Evolutionary conservation across 2,797 vertebrate species (phyloP).

Genomic region (Telmatherina bonti): DNA sequence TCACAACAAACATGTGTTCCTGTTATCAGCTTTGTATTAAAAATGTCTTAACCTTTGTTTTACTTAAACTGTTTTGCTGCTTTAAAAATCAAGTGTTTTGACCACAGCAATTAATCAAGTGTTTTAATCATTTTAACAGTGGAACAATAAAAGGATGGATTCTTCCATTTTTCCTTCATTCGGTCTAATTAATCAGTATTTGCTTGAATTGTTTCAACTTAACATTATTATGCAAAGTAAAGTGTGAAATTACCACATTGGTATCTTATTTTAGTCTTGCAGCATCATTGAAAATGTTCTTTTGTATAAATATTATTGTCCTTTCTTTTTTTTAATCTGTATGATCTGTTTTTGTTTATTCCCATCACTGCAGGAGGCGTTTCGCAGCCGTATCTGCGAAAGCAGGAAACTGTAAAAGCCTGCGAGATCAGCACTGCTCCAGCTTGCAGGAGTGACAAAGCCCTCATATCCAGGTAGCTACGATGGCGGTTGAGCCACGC

Average conservation of each 20-base stretch:
- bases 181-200: slow-evolving; percentile 31
- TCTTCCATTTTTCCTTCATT: slow-evolving; percentile 14
- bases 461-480: slow-evolving; percentile 76
- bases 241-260: slow-evolving; percentile 24
- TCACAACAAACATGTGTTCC: slow-evolving; percentile 38
- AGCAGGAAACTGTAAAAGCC: slow-evolving; percentile 61
- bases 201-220: slow-evolving; percentile 35
- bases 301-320: slow-evolving; percentile 30
- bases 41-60: not conserved
- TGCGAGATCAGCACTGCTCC: slow-evolving; percentile 66
- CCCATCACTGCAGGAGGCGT: slow-evolving; percentile 38
- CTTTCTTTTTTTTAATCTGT: not conserved
- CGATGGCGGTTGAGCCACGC: slow-evolving; percentile 54
- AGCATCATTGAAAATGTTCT: slow-evolving; percentile 10
- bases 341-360: slow-evolving; percentile 26
- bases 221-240: slow-evolving; percentile 10
- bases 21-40: slow-evolving; percentile 17
- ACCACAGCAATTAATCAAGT: not conserved
- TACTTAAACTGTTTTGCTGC: slow-evolving; percentile 4
- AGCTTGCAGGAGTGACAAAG: slow-evolving; percentile 77
- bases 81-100: not conserved
- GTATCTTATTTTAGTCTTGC: slow-evolving; percentile 24
- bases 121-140: slow-evolving; percentile 1
- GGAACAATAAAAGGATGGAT: slow-evolving; percentile 11
- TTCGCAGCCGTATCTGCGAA: slow-evolving; percentile 42